Base-by-base conservation (phyloP, 2,888 invertebrate species). In the Neoscelio sp. region DNA sequence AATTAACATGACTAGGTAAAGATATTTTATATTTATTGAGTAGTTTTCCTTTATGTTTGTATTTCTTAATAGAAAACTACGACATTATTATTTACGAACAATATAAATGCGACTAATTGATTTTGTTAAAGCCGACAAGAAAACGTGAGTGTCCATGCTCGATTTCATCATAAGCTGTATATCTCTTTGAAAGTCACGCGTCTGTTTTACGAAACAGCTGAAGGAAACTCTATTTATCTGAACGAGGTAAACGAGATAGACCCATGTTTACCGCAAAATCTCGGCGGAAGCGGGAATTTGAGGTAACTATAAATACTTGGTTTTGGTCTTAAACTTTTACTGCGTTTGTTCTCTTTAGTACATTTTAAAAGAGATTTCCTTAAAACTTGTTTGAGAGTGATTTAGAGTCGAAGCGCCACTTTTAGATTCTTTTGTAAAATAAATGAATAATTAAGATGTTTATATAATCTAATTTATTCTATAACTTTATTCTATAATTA, bases 181-280 rank as follows among this genome's bases (percentile, higher is more conserved):
- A 44, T 70, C 44, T 64, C 52, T 65, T 50, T 50, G 50, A 52
- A 70, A 71, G 77, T 77, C 77, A 77, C 77, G 77, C 70, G 56
- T 56, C 65, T 35, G 42, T 64, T 65, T 71, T 58, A 56, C 30
- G 68, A 23, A 48, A 18, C 64, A 46, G 70, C 42, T 33, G 54
- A 54, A 40, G 52, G 33, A 58, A 77, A 65, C 70, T 77, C 64
- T 77, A 60, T 71, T 77, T 71, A 70, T 58, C 64, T 46, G 68
- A 70, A 76, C 42, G 48, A 50, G 54, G 64, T 71, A 71, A 77
- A 70, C 65, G 50, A 65, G 65, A 71, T 71, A 58, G 48, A 60
- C 56, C 50, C 62, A 48, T 71, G 77, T 77, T 77, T 77, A 58
- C 70, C 42, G 50, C 65, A 56, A 77, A 77, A 58, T 77, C 70